Percentiles rank a stretch among this genome's conserved stretches.
Conservation (phyloP, 2,797 vertebrate species). For the Acanthurus leucopareius region DNA sequence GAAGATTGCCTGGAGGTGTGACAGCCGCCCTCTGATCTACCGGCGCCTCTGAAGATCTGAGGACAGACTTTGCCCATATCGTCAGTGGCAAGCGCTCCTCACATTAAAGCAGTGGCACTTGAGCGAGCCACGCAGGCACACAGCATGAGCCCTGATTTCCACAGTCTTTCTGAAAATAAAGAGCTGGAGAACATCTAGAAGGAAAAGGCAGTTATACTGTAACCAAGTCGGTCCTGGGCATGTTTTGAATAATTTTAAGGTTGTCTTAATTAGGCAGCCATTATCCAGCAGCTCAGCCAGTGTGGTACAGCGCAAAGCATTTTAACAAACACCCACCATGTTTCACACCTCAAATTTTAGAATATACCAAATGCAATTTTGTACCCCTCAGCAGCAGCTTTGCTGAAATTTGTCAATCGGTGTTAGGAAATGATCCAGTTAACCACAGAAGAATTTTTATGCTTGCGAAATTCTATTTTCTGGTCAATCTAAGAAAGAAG, state of each 20-base stretch:
- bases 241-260: slow-evolving; percentile 63
- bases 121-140: slow-evolving; percentile 54
- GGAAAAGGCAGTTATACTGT: slow-evolving; percentile 27
- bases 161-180: slow-evolving; percentile 58
- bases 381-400: slow-evolving; percentile 68
- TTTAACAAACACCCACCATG: slow-evolving; percentile 68
- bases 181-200: slow-evolving; percentile 29
- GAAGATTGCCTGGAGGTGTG: slow-evolving; percentile 74
- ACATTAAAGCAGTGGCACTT: slow-evolving; percentile 73
- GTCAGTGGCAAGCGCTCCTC: slow-evolving; percentile 51
- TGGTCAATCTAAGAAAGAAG: slow-evolving; percentile 71
- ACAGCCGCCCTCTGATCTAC: slow-evolving; percentile 78
- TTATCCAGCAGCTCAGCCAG: slow-evolving; percentile 52
- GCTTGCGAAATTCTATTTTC: slow-evolving; percentile 76
- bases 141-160: slow-evolving; percentile 54
- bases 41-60: slow-evolving; percentile 80
- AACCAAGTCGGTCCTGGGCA: slow-evolving; percentile 37
- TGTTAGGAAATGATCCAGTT: slow-evolving; percentile 71
- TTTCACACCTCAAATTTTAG: slow-evolving; percentile 65
- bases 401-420: slow-evolving; percentile 67
- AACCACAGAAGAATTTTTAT: slow-evolving; percentile 66
- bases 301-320: slow-evolving; percentile 45
- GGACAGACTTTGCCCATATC: slow-evolving; percentile 61
- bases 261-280: slow-evolving; percentile 71
- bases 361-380: slow-evolving; percentile 62